Percentiles rank a stretch among this genome's conserved stretches.
Conservation (phyloP, 2,888 invertebrate species). For the Eutolmus rufibarbis region DNA sequence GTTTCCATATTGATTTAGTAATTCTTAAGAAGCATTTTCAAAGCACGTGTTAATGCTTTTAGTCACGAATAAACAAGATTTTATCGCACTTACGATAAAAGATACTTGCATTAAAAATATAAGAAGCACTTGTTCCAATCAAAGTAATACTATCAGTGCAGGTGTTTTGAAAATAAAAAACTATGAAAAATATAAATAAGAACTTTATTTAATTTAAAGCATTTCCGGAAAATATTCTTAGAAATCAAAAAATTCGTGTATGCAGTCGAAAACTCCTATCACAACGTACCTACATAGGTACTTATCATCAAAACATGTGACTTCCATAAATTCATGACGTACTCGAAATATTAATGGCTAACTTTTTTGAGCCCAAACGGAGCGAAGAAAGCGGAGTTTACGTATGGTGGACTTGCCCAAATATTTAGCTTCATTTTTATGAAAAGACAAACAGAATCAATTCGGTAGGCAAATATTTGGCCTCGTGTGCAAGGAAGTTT, state of each 20-base stretch:
- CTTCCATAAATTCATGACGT: neutral
- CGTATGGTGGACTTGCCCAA: conserved; percentile 1
- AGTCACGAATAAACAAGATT: neutral
- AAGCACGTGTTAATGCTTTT: neutral
- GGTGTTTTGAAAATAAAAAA: neutral
- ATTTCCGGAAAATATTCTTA: neutral
- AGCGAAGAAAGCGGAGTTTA: neutral
- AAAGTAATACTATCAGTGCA: neutral
- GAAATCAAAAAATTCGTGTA: neutral
- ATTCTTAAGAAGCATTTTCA: neutral
- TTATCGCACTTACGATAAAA: neutral
- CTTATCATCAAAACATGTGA: neutral
- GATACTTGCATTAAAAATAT: neutral
- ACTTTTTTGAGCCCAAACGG: neutral
- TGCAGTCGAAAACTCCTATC: neutral
- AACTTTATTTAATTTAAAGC: neutral
- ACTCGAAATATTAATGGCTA: neutral
- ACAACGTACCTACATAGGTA: neutral
- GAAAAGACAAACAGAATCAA: conserved; percentile 47
- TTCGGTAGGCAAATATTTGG: conserved; percentile 44
- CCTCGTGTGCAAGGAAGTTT: conserved; percentile 13
- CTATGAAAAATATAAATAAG: neutral
- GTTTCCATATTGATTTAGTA: neutral
- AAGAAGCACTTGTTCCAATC: neutral
- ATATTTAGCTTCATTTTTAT: conserved; percentile 44